Conservation (phyloP, 2,113 vertebrate genomes). For the Petromus typicus region DNA sequence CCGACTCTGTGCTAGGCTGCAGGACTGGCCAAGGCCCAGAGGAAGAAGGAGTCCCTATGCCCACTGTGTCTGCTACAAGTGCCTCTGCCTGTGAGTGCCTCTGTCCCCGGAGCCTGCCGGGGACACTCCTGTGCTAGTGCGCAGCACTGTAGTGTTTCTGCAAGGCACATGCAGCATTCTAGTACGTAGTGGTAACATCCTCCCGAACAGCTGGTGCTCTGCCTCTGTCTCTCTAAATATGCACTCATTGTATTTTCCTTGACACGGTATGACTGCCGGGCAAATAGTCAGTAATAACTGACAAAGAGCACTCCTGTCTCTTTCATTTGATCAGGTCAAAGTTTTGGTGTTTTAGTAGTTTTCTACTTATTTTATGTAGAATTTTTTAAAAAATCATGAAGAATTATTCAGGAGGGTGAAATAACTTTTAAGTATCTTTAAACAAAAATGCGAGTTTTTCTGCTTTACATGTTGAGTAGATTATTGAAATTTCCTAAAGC, state of each 20-base stretch:
- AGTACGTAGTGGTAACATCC: background rate
- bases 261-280: background rate
- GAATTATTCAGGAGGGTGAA: background rate
- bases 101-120: rapidly evolving
- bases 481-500: background rate
- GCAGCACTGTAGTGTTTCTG: background rate
- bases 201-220: background rate
- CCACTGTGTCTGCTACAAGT: background rate
- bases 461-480: background rate
- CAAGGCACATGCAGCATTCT: background rate
- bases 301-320: background rate
- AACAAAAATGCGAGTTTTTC: background rate
- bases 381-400: background rate
- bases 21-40: background rate
- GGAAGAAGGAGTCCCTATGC: background rate
- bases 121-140: background rate
- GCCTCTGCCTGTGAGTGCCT: background rate
- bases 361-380: background rate
- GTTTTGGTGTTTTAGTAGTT: background rate
- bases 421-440: background rate
- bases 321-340: background rate
- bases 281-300: rapidly evolving
- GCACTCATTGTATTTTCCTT: background rate
- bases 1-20: background rate
- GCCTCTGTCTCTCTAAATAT: background rate